Evolutionary conservation across 2,888 invertebrate species (phyloP), one percentile per base, ranked within the genome.

Genomic region (Hipparchia semele): DNA sequence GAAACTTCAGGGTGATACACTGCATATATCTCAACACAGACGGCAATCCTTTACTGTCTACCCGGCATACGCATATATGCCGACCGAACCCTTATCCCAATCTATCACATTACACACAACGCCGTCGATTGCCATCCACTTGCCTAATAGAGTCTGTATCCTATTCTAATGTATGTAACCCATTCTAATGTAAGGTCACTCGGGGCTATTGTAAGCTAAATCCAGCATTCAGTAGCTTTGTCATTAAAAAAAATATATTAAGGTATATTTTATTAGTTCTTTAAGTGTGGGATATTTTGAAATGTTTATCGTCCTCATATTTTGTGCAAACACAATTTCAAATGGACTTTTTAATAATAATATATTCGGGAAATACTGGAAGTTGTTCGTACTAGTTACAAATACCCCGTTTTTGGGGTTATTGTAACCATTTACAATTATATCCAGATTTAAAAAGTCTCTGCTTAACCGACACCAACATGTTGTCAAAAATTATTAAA

Each of bases 261-360:
- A 13, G 59, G 13, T 59, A 13, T 59, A 59, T 59, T n/a, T n/a
- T 59, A 59, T 59, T 59, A 59, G 59, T 59, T 59, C 59, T 59
- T 59, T 59, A 59, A 23, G 59, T 59, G 59, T 59, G n/a, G 59
- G 59, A 59, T 59, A 59, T 59, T 59, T 59, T 59, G 59, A 59
- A 13, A 59, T 13, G 59, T 59, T 59, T 59, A 59, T 59, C 13
- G 7, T 8, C 33, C 13, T 59, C 59, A 59, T 59, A 13, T 59
- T 59, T 59, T 59, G 59, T 59, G 13, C n/a, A 13, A 59, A 59
- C 59, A 59, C 59, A 12, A 59, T 13, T 13, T 59, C 59, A 59
- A 59, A 59, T 59, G 8, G 6, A 59, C 59, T 59, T 59, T 59
- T 59, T 59, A 59, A 59, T 13, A 13, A 59, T 59, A 59, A n/a